A percentile compares a stretch with the other conserved stretches of the same genome.
These are phyloP conservation scores for Phasianus colchicus DNA, from an alignment of 2,113 vertebrate species.

Conservation along the genomic window DNA sequence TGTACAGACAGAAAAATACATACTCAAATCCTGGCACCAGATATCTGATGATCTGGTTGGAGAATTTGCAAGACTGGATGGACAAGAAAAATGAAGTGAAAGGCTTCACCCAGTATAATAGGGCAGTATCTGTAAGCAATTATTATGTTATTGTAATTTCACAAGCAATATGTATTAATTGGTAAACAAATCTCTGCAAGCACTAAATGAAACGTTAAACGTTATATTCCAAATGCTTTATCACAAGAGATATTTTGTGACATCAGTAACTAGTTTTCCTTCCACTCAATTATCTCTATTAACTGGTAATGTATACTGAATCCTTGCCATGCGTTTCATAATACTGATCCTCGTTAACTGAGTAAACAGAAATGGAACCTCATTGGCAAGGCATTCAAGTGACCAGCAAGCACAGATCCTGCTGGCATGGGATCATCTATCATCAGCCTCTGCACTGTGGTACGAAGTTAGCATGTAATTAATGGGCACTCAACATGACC, in stretches of 20 bases:
- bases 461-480: constrained; percentile 11
- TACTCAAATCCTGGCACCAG: constrained; percentile 26
- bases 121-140: constrained; percentile 47
- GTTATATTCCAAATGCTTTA: constrained; percentile 37
- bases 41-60: not conserved
- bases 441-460: not conserved
- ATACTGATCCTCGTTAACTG: constrained; percentile 42
- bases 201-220: constrained; percentile 44
- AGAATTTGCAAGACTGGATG: constrained; percentile 32
- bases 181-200: not conserved
- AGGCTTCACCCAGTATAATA: not conserved
- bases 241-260: constrained; percentile 49
- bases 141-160: constrained; percentile 41
- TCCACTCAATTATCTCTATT: constrained; percentile 66
- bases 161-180: not conserved
- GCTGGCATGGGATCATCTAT: not conserved
- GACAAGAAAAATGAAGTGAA: constrained; percentile 40
- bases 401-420: constrained; percentile 2
- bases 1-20: constrained; percentile 31
- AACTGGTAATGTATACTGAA: constrained; percentile 41
- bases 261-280: constrained; percentile 62
- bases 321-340: constrained; percentile 18
- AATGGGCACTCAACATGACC: not conserved
- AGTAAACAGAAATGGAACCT: constrained; percentile 42
- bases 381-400: constrained; percentile 12